Percentiles rank a stretch among this genome's conserved stretches.
phyloP scores from a whole-genome alignment of 2,888 invertebrate species.

The Acanthopleura granulata region DNA sequence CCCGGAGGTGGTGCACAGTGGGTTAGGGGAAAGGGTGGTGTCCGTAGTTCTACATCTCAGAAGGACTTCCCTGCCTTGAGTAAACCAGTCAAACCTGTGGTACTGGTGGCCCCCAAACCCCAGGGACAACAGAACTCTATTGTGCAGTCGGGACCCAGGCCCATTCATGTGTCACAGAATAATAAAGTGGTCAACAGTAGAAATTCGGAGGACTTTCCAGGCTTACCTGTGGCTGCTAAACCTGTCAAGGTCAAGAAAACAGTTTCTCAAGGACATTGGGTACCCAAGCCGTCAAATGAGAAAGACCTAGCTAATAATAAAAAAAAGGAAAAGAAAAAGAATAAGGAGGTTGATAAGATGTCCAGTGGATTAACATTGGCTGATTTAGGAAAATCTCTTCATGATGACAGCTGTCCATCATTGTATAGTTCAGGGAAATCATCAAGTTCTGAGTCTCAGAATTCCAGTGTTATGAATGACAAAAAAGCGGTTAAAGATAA shows the following conservation, averaged over 20 bases:
- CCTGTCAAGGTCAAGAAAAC: neutral
- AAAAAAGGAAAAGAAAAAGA: neutral
- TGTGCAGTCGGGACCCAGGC: neutral
- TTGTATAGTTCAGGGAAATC: neutral
- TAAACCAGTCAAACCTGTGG: neutral
- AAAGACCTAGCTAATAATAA: neutral
- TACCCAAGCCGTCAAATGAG: neutral
- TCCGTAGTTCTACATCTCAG: neutral
- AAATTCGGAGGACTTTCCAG: constrained; percentile 11
- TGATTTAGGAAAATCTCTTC: constrained; percentile 11
- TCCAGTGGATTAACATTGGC: neutral
- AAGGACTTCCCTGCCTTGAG: constrained; percentile 19
- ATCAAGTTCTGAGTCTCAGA: constrained; percentile 18
- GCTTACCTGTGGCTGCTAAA: constrained; percentile 8
- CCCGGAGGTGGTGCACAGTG: constrained; percentile 17
- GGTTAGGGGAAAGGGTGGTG: neutral
- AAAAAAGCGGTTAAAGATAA: neutral
- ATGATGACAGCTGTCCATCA: neutral
- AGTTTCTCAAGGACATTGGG: neutral
- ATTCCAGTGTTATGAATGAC: neutral
- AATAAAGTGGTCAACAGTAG: neutral
- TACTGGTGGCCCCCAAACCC: neutral
- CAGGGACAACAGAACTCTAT: neutral
- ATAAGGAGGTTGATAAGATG: neutral
- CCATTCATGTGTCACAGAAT: neutral